Base-by-base conservation (phyloP, 2,113 vertebrate species). In the Sebastes schlegelii region DNA sequence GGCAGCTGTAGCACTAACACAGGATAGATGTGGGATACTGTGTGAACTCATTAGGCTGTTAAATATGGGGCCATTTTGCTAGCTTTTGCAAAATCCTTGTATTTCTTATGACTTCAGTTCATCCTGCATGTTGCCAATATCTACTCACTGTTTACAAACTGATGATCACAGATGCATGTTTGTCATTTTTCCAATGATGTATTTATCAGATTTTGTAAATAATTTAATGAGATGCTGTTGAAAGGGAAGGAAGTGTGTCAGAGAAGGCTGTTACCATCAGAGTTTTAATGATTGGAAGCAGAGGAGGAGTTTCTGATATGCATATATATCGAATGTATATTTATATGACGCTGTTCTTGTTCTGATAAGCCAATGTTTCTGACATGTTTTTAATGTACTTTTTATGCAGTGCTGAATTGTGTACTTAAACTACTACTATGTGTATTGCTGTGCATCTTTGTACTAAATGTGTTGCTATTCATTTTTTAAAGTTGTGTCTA, bases 291-390 rank as follows among this genome's bases (percentile, higher is more conserved):
- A 92, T 86, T 8, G 89, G 69, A 81, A 55, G 26, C 68, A 73
- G 60, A 68, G 54, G 79, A 40, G 68, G 58, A 45, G 72, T 80
- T 71, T 85, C 61, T 73, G 86, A 90, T 90, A 89, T 90, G 87
- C 90, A 92, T 85, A 88, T 95, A 95, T 95, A 96, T 94, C 93
- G 96, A 97, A 97, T 97, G 97, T 97, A 97, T 85, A 96, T 97
- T 97, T 97, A 95, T 96, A 97, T 95, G 93, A 95, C 92, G 93
- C 95, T 85, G 87, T 92, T 95, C 95, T 94, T 95, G 95, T 95
- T 91, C 84, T 73, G 76, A 94, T 81, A 90, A 85, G 87, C 70
- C 80, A 79, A 86, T 71, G 87, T 90, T 87, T 87, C 85, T 89
- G 80, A 89, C 61, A 84, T 92, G 86, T 93, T 92, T 86, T 88